Evolutionary conservation across 2,797 vertebrate species (phyloP), one percentile per base, ranked within the genome.

Genomic region (Craterocephalus amniculus): DNA sequence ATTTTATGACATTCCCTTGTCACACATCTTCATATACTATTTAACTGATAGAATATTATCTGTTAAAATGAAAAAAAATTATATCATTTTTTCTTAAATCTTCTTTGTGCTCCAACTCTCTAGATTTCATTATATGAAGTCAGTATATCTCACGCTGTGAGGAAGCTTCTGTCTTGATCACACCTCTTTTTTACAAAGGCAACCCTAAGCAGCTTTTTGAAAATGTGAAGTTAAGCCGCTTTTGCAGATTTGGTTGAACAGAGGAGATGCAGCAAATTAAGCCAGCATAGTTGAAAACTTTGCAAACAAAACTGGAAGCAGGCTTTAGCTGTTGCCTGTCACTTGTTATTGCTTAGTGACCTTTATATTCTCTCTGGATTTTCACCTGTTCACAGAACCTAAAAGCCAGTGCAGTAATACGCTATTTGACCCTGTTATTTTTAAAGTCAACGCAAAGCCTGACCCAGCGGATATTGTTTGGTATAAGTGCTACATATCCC

Each of bases 391-490:
- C 80, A 79, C 38, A 43, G 13, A 62, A 67, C 20, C 58, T 27
- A 54, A 29, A 80, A 58, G 6, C 22, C 54, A 22, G 36, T 18
- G 11, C 72, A 68, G n/a, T 72, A 81, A 79, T 73, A 76, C 69
- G 58, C 35, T 38, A 4, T 66, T 80, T 81, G 78, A 90, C 84
- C 72, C 71, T 60, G 64, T 78, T 71, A 77, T 80, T 88, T 63
- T 78, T 76, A 84, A 89, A 87, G 82, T 86, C 84, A 76, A 61
- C 74, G 54, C 74, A 69, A 86, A 72, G 36, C 77, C 83, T 85
- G 85, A 84, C 78, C 78, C 87, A 81, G 84, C 66, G 49, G 71
- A 84, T 86, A 75, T 72, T 63, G 63, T 65, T 68, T 64, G 67
- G 76, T 80, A 11, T 78, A 67, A 86, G 69, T 82, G 77, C 83